phyloP scores from a whole-genome alignment of 1,140 invertebrate species.

The Augochlora pura region DNA sequence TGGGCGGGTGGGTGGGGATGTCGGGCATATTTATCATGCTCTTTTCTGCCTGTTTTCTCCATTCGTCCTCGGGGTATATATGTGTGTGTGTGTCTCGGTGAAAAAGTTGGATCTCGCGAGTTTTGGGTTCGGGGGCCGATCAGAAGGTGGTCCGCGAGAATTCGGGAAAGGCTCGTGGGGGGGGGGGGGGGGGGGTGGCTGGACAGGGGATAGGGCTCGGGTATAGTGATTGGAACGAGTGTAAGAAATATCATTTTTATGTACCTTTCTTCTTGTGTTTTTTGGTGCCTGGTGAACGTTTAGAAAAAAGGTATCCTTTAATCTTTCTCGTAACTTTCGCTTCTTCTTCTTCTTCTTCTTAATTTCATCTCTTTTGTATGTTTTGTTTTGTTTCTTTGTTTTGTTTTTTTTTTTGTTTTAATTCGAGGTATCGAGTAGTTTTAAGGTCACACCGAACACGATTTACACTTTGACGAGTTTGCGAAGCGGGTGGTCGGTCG shows the following conservation, averaged over 20 bases:
- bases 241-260: slow-evolving; percentile 43
- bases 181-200: slow-evolving; percentile 48
- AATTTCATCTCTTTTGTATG: background rate
- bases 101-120: slow-evolving; percentile 21
- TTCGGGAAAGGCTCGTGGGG: background rate
- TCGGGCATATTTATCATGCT: slow-evolving; percentile 30
- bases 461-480: slow-evolving; percentile 46
- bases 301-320: slow-evolving; percentile 62
- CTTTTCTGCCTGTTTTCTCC: slow-evolving; percentile 7
- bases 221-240: slow-evolving; percentile 62
- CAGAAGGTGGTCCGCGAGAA: background rate
- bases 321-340: no score
- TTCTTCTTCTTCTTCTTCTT: background rate
- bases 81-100: slow-evolving; percentile 57
- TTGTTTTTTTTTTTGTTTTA: background rate
- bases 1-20: background rate
- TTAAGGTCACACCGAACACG: slow-evolving; percentile 65
- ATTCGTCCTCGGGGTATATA: slow-evolving; percentile 34
- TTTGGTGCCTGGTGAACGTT: slow-evolving; percentile 69
- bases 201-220: no score
- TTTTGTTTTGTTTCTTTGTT: background rate
- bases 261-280: slow-evolving; percentile 44
- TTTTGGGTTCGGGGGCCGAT: slow-evolving; percentile 28
- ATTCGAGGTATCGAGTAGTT: slow-evolving; percentile 60
- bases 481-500: slow-evolving; percentile 26